Evolutionary conservation across 2,797 vertebrate genomes (phyloP).

Genomic region (Linurgus olivaceus): DNA sequence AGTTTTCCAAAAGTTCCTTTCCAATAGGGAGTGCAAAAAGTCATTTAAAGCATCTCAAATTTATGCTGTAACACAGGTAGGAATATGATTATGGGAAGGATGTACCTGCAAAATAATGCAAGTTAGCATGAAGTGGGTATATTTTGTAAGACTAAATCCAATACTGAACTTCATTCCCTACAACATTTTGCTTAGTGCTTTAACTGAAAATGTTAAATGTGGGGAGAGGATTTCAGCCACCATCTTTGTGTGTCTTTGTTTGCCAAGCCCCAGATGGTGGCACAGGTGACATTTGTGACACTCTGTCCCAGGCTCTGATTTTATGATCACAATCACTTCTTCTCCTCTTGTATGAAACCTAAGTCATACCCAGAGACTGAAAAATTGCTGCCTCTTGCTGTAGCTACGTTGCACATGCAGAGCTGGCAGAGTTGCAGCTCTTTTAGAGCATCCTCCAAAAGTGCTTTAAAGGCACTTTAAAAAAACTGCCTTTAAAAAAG

Average conservation of each 20-base stretch:
- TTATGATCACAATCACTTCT: fast-evolving
- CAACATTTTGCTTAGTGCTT: neutral
- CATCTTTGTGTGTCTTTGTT: neutral
- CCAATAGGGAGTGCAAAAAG: neutral
- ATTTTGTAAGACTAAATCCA: neutral
- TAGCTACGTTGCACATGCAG: neutral
- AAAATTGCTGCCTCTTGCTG: neutral
- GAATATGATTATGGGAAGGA: neutral
- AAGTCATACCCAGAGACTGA: neutral
- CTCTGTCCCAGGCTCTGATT: neutral
- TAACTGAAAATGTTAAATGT: neutral
- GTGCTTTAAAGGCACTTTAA: neutral
- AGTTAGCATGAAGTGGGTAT: neutral
- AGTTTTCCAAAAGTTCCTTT: neutral
- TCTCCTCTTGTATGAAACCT: neutral
- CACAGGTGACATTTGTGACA: neutral
- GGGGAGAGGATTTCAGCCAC: neutral
- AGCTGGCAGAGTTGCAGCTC: neutral
- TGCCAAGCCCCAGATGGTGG: fast-evolving
- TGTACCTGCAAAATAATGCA: neutral
- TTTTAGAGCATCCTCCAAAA: neutral
- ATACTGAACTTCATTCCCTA: neutral
- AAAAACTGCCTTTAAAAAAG: neutral
- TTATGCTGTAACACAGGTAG: neutral
- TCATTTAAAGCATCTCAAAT: neutral